These are phyloP conservation scores for Thalassarche chlororhynchos DNA, from an alignment of 2,113 vertebrate genomes.

Conservation along the genomic window DNA sequence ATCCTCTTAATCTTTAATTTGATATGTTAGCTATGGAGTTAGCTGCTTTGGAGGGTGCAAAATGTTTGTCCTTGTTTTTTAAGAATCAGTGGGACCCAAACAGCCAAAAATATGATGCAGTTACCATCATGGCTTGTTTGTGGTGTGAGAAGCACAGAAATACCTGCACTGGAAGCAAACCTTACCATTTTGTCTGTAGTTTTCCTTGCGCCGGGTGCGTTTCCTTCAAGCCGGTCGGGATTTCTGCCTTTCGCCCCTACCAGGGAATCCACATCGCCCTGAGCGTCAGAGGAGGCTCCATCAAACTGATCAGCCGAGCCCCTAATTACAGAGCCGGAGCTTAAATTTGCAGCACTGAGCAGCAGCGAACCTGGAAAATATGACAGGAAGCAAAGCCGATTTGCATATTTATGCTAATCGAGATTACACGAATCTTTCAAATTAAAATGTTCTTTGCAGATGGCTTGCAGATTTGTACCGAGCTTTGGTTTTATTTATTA, in stretches of 20 bases:
- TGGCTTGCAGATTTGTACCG: neutral
- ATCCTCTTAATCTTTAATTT: neutral
- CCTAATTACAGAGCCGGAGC: neutral
- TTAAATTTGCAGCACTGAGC: neutral
- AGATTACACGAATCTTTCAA: neutral
- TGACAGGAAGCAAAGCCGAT: conserved; percentile 5
- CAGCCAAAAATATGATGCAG: rapidly evolving
- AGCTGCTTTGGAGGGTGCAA: neutral
- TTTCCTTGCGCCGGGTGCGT: neutral
- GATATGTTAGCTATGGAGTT: neutral
- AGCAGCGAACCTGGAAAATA: neutral
- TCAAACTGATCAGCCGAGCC: neutral
- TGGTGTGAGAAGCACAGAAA: neutral
- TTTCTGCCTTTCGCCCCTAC: neutral
- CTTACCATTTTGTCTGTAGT: neutral
- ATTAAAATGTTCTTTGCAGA: neutral
- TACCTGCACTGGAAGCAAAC: neutral
- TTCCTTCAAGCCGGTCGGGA: neutral
- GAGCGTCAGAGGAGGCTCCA: neutral
- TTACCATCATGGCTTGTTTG: neutral
- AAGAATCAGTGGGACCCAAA: neutral
- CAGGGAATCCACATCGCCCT: neutral
- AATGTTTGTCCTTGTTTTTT: neutral
- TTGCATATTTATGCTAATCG: neutral
- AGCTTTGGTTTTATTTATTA: neutral